Conservation (phyloP, 2,113 vertebrate genomes). For the Myotis yumanensis region DNA sequence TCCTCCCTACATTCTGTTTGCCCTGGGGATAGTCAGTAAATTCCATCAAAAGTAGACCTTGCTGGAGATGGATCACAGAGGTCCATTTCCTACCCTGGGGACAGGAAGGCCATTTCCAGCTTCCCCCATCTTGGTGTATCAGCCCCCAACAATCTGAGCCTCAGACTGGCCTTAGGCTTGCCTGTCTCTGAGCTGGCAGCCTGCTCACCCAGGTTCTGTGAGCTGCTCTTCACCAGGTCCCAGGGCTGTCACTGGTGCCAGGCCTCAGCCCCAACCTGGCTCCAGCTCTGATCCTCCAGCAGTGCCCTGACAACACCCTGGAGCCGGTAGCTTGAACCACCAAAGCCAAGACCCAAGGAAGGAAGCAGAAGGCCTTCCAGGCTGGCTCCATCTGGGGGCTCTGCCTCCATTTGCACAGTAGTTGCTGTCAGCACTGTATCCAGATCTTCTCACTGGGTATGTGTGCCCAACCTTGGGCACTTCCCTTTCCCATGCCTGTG, state of each 20-base stretch:
- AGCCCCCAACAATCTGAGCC: neutral
- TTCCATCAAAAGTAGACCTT: too few relatives aligned
- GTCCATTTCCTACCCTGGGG: too few relatives aligned
- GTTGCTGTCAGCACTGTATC: neutral
- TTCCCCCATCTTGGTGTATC: neutral
- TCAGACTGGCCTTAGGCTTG: neutral
- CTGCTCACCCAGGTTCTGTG: too few relatives aligned
- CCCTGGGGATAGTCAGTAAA: too few relatives aligned
- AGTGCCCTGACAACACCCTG: neutral
- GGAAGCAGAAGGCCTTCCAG: neutral
- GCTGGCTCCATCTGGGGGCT: neutral
- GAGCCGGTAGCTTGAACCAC: neutral
- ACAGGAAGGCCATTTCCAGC: neutral
- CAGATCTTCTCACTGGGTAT: neutral
- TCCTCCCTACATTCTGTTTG: too few relatives aligned
- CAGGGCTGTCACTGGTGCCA: neutral
- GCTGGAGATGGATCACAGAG: too few relatives aligned
- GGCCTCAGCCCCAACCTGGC: neutral
- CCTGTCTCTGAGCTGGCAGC: neutral
- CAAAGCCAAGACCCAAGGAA: neutral
- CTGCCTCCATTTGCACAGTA: neutral
- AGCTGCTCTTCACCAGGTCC: neutral
- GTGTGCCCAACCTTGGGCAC: neutral
- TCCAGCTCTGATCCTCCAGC: neutral
- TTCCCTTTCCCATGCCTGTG: neutral